Conservation (phyloP, 1,140 invertebrate genomes). For the Callitettix versicolor region DNA sequence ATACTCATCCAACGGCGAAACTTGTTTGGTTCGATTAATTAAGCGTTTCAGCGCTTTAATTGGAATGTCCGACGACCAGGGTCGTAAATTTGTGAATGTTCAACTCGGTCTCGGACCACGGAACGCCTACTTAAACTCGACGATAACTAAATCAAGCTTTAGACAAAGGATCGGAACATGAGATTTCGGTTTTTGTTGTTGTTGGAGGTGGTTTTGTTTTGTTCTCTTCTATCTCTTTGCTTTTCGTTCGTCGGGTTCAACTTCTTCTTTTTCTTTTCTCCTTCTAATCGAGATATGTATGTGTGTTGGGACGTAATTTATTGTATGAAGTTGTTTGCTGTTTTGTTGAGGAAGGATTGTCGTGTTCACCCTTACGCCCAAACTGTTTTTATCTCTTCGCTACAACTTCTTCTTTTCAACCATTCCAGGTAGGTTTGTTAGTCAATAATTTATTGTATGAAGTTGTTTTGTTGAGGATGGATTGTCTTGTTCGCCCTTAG, state of each 20-base stretch:
- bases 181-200: constrained; percentile 11
- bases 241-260: not conserved
- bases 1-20: too few relatives aligned
- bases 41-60: constrained; percentile 8
- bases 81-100: not conserved
- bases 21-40: constrained; percentile 12
- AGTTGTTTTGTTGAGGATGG: too few relatives aligned
- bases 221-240: constrained; percentile 2
- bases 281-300: not conserved
- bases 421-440: not conserved
- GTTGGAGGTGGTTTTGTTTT: not conserved
- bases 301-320: too few relatives aligned
- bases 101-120: not conserved
- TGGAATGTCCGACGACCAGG: constrained; percentile 2
- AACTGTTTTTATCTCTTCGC: too few relatives aligned
- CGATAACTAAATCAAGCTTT: constrained; percentile 11
- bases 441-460: constrained; percentile 6
- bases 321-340: too few relatives aligned
- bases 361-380: too few relatives aligned
- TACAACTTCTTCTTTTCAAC: not conserved
- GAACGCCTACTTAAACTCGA: not conserved
- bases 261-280: not conserved
- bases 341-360: too few relatives aligned
- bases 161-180: constrained; percentile 10
- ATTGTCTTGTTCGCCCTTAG: too few relatives aligned